Base-by-base conservation (phyloP, 2,888 invertebrate species). In the Cacoxenus indagator region DNA sequence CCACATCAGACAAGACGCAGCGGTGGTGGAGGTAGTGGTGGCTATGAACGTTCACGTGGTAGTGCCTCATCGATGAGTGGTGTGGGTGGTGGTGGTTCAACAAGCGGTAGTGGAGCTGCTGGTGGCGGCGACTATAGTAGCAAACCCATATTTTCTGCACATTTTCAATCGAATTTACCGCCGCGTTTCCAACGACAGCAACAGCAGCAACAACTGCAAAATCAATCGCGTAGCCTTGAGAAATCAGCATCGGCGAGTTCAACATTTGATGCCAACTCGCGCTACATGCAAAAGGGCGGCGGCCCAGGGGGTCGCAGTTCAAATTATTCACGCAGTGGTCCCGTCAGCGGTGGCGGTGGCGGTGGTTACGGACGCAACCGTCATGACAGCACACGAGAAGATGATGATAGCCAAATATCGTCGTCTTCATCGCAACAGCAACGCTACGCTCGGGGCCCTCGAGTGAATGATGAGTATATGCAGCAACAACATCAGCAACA, bases 171-270 rank as follows among this genome's bases (percentile, higher is more conserved):
- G 64, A 93, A 95, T 88, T 90, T 96, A 82, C 96, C 96, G 66
- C 96, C 96, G 17, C 91, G 96, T 69, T 95, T 96, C 87, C 92
- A 93, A 80, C 94, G 93, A 80, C 94, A 95, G 81, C 94, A 94
- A 78, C 87, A 87, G 74, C 77, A 84, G 67, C 80, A 84, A 24
- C 81, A 79, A n/a, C 83, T 81, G 1, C 80, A 81, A 5, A 75
- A 67, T 69, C 79, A 73, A 67, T 75, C 67, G 77, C 45, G 74
- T 17, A 78, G 76, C 4, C 57, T 83, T 0, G 85, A 85, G 67
- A 85, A 86, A 61, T 81, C 85, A 29, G 78, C 80, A 6, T 85
- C 85, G 5, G 77, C 84, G 9, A 73, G 77, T 64, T 78, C 84
- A 65, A 77, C 82, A 29, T 85, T 83, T 65, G 85, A 85, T 24